These are phyloP conservation scores for Stratiomys singularior DNA, from an alignment of 2,888 invertebrate species.

Conservation along the genomic window DNA sequence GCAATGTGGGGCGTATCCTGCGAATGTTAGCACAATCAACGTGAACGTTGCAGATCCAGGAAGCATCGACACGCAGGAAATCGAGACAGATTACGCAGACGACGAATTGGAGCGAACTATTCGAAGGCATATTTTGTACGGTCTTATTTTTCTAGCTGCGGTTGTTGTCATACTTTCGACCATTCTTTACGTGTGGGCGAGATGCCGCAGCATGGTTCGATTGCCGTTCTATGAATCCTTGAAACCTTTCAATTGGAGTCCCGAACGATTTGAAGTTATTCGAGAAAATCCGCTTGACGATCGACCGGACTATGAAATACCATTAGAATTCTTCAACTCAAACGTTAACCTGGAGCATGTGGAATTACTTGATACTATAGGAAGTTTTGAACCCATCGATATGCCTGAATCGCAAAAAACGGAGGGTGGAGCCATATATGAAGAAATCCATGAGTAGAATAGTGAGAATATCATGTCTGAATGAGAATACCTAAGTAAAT, in stretches of 20 bases:
- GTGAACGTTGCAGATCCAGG: neutral
- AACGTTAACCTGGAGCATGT: slow-evolving; percentile 11
- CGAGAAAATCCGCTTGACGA: slow-evolving; percentile 52
- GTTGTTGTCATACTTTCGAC: slow-evolving; percentile 60
- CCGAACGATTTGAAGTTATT: slow-evolving; percentile 61
- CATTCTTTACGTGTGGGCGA: slow-evolving; percentile 61
- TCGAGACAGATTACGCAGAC: neutral
- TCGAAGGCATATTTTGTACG: neutral
- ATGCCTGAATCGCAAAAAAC: neutral
- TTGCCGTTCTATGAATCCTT: slow-evolving; percentile 59
- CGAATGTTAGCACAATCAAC: slow-evolving; percentile 33
- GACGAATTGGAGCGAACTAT: neutral
- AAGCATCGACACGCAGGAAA: neutral
- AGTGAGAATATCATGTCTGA: too few species aligned
- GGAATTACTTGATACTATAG: slow-evolving; percentile 21
- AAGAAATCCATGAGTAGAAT: slow-evolving; percentile 9
- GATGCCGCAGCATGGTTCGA: slow-evolving; percentile 62
- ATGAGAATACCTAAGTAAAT: too few species aligned
- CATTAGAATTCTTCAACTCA: slow-evolving; percentile 22
- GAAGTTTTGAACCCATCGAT: slow-evolving; percentile 13
- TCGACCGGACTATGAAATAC: slow-evolving; percentile 53
- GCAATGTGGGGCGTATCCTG: slow-evolving; percentile 58
- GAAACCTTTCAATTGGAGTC: slow-evolving; percentile 52
- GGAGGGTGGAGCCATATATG: neutral
- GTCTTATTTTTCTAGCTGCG: slow-evolving; percentile 60